Base-by-base conservation (phyloP, 1,140 invertebrate species). In the Drosophila azteca region DNA sequence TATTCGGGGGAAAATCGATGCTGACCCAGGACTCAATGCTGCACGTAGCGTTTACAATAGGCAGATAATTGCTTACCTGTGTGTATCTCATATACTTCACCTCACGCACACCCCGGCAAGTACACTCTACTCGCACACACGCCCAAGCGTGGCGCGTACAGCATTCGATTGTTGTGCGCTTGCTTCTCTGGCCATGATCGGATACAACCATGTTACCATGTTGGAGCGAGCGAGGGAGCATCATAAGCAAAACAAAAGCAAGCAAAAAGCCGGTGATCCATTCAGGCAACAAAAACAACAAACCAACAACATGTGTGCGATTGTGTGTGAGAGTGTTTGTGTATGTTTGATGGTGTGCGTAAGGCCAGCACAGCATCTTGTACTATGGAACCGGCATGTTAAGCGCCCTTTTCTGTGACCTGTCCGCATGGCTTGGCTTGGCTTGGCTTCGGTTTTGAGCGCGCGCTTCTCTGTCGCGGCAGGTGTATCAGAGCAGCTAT, bases 221-320 rank as follows among this genome's bases (percentile, higher is more conserved):
- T 39, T 29, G 39, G 83, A 64, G 79, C 58, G 73, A 85, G 77
- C 20, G 79, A 77, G 84, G 64, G 29, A 43, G 75, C 76, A 49
- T 45, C 58, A 78, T 74, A 82, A 87, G 87, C 77, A 81, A 85
- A 77, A 80, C 75, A 84, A 84, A 58, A 77, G 52, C 75, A 70
- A 88, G 78, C 79, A 87, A 87, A 88, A 87, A 87, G 83, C 83
- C 83, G 83, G 83, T 88, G 83, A 88, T 87, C 83, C 83, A 87
- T 87, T 88, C 64, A 73, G 48, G 57, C 77, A 76, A 76, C 64
- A 76, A 77, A 73, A 76, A 76, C 64, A 76, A 77, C 66, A 64
- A 26, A 39, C 35, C 22, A 78, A 78, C 7, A 62, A 49, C 41
- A 24, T 41, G 8, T 54, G 13, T 43, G 20, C 31, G 31, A 66